phyloP scores from a whole-genome alignment of 2,113 vertebrate species.

The Cyanocitta stelleri region DNA sequence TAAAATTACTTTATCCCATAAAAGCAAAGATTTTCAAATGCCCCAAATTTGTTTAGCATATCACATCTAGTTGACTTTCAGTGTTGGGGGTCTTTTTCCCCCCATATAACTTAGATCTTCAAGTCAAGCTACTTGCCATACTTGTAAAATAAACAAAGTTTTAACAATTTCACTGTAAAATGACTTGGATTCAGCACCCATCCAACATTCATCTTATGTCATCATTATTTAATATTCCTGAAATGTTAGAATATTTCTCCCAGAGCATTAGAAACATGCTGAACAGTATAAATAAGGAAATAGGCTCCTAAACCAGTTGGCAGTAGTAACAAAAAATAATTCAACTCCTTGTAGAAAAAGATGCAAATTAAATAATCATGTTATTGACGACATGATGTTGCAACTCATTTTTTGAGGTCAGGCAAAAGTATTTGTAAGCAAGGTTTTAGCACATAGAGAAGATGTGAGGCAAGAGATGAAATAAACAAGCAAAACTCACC shows the following conservation, averaged over 20 bases:
- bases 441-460: background rate
- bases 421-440: background rate
- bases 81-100: background rate
- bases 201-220: background rate
- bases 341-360: background rate
- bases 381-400: no score
- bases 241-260: background rate
- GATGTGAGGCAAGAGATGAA: background rate
- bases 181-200: background rate
- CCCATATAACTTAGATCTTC: background rate
- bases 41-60: background rate
- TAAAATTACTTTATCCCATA: background rate
- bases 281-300: background rate
- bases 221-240: background rate
- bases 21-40: background rate
- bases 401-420: background rate
- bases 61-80: background rate
- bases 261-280: background rate
- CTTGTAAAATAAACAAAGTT: background rate
- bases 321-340: background rate
- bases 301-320: background rate
- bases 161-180: background rate
- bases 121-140: background rate
- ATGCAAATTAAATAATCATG: background rate
- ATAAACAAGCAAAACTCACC: background rate